phyloP scores from a whole-genome alignment of 1,140 invertebrate genomes.

The Zaprionus ghesquierei region DNA sequence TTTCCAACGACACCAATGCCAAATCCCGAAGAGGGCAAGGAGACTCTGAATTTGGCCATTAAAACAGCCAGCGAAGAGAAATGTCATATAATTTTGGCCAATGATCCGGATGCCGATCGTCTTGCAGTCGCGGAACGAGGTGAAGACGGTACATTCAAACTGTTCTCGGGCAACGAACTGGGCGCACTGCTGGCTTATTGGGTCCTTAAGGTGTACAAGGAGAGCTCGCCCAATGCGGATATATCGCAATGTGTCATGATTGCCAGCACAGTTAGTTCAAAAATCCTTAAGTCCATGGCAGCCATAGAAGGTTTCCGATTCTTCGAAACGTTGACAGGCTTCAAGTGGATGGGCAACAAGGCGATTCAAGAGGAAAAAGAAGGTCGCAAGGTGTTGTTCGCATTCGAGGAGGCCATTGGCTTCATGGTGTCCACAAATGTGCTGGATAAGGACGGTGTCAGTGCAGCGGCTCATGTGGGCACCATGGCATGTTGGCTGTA shows the following conservation, averaged over 20 bases:
- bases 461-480: constrained; percentile 90
- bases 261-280: constrained; percentile 98
- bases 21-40: constrained; percentile 98
- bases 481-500: constrained; percentile 91
- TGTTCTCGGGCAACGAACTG: constrained; percentile 98
- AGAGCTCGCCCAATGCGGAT: constrained; percentile 83
- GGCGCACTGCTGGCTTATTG: constrained; percentile 98
- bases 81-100: constrained; percentile 93
- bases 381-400: constrained; percentile 93
- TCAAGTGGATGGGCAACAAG: constrained; percentile 99
- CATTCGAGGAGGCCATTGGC: constrained; percentile 97
- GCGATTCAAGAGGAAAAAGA: constrained; percentile 88
- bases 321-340: constrained; percentile 98
- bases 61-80: constrained; percentile 89
- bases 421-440: constrained; percentile 96
- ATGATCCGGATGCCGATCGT: constrained; percentile 99
- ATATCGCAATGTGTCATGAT: constrained; percentile 89
- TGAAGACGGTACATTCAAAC: constrained; percentile 89
- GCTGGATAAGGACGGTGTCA: constrained; percentile 98
- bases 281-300: constrained; percentile 94
- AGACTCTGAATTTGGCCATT: constrained; percentile 93
- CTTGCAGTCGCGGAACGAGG: constrained; percentile 94
- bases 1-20: constrained; percentile 97
- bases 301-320: constrained; percentile 92
- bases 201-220: constrained; percentile 87